A percentile compares a stretch with the other conserved stretches of the same genome.
Evolutionary conservation across 2,113 vertebrate genomes (phyloP).

Genomic region (Mobula birostris): DNA sequence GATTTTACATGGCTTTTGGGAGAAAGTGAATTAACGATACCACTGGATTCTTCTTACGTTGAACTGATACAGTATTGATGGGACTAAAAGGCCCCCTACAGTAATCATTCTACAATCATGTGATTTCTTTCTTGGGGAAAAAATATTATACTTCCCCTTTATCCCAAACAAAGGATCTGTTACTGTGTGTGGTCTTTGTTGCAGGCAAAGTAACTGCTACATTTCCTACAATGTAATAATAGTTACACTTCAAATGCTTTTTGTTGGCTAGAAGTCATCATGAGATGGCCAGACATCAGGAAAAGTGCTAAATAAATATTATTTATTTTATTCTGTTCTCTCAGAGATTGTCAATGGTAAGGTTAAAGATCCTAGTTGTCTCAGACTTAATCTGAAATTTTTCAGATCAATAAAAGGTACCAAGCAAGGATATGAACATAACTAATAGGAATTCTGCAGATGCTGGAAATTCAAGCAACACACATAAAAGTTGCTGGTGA

Average conservation of each 20-base stretch:
- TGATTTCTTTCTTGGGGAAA: background rate
- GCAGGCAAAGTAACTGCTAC: too few relatives aligned
- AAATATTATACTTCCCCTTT: background rate
- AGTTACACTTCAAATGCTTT: background rate
- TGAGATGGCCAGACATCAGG: background rate
- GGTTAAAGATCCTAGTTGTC: background rate
- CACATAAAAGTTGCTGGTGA: too few relatives aligned
- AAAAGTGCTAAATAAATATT: background rate
- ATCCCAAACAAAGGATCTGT: background rate
- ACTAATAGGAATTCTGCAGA: too few relatives aligned
- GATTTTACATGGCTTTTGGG: too few relatives aligned
- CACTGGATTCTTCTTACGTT: too few relatives aligned
- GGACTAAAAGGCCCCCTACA: too few relatives aligned
- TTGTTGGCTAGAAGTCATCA: background rate
- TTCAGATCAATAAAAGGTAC: background rate
- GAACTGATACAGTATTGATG: too few relatives aligned
- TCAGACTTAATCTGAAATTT: background rate
- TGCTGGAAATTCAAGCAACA: too few relatives aligned
- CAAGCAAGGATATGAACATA: background rate
- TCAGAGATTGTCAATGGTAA: background rate
- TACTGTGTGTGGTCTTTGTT: background rate
- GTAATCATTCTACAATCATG: background rate
- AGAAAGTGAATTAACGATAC: too few relatives aligned
- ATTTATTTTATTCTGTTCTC: background rate
- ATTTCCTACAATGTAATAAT: background rate